phyloP scores from a whole-genome alignment of 1,140 invertebrate genomes.

The Gonatopus flavifemur region DNA sequence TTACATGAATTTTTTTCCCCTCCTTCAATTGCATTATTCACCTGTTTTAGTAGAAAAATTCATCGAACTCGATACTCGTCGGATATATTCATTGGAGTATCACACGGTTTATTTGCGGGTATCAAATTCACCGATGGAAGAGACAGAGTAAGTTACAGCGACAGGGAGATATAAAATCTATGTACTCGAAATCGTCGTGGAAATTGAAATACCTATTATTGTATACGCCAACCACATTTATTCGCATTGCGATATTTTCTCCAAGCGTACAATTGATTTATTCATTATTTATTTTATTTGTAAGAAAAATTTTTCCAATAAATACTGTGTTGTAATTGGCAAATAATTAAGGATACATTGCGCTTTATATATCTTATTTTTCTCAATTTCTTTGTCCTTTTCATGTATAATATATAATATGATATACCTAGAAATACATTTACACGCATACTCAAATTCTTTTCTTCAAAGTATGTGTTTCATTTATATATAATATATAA shows the following conservation, averaged over 20 bases:
- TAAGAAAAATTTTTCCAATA: conserved; percentile 29
- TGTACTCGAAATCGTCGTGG: conserved; percentile 19
- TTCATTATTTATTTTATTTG: not conserved
- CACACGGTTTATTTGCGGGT: too few species aligned
- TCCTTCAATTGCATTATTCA: too few species aligned
- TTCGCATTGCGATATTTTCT: conserved; percentile 23
- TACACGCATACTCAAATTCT: too few species aligned
- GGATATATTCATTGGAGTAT: too few species aligned
- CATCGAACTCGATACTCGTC: too few species aligned
- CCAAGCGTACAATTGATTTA: conserved; percentile 11
- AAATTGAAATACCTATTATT: conserved; percentile 30
- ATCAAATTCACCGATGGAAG: too few species aligned
- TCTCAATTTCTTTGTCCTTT: conserved; percentile 22
- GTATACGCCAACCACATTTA: conserved; percentile 21
- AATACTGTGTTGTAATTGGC: conserved; percentile 51
- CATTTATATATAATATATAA: too few species aligned
- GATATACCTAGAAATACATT: too few species aligned
- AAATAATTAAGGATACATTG: conserved; percentile 38
- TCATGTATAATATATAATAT: conserved; percentile 14
- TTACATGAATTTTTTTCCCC: conserved; percentile 28
- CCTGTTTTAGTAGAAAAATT: too few species aligned
- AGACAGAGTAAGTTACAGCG: too few species aligned
- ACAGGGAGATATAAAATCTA: not conserved
- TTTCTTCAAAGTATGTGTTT: too few species aligned
- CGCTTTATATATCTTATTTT: conserved; percentile 25